Evolutionary conservation across 2,888 invertebrate genomes (phyloP).

Genomic region (Diarsia mendica): DNA sequence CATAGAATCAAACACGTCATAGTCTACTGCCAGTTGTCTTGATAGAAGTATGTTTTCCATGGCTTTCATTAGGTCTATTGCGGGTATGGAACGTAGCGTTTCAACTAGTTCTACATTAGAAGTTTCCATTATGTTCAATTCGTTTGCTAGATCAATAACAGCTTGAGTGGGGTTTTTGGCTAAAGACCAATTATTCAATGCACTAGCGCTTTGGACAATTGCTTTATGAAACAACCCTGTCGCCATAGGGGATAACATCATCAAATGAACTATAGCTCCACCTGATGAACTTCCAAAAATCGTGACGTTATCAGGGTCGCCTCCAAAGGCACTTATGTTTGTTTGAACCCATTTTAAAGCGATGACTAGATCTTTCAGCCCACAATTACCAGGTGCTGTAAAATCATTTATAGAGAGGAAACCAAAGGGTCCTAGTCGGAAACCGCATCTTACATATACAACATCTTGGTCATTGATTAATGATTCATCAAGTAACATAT

Average conservation of each 20-base stretch:
- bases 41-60: slow-evolving; percentile 62
- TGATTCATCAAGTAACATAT: slow-evolving; percentile 79
- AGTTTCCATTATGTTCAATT: slow-evolving; percentile 75
- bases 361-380: slow-evolving; percentile 85
- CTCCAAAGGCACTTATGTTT: slow-evolving; percentile 85
- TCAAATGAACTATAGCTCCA: slow-evolving; percentile 84
- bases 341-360: slow-evolving; percentile 86
- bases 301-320: slow-evolving; percentile 86
- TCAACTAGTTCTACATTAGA: slow-evolving; percentile 80
- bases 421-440: slow-evolving; percentile 86
- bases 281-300: slow-evolving; percentile 87
- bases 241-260: slow-evolving; percentile 88
- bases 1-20: slow-evolving; percentile 74
- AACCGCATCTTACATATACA: slow-evolving; percentile 85
- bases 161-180: slow-evolving; percentile 79
- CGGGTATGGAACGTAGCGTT: slow-evolving; percentile 74
- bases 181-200: slow-evolving; percentile 84
- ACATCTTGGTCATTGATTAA: slow-evolving; percentile 79
- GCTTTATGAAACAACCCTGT: slow-evolving; percentile 86
- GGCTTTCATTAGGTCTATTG: slow-evolving; percentile 76
- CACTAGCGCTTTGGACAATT: slow-evolving; percentile 85
- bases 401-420: slow-evolving; percentile 85
- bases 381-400: slow-evolving; percentile 85
- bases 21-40: slow-evolving; percentile 53
- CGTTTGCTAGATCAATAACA: slow-evolving; percentile 77